Percentiles rank a stretch among this genome's conserved stretches.
These are phyloP conservation scores for Drymonia ruficornis DNA, from an alignment of 2,888 invertebrate species.

Conservation along the genomic window DNA sequence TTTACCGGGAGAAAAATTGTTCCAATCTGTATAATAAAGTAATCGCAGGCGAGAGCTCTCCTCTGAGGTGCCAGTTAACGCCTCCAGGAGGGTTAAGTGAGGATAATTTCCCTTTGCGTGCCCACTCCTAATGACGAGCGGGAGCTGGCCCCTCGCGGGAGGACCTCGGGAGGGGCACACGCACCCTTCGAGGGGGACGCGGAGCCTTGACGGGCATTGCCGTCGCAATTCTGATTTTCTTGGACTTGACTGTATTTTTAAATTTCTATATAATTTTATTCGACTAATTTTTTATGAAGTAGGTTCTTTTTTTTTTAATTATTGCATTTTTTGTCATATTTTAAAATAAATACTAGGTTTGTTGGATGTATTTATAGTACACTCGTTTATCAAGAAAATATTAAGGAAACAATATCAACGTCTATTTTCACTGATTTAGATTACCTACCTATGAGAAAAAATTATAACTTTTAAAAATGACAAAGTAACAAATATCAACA, in stretches of 20 bases:
- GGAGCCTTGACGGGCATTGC: conserved; percentile 30
- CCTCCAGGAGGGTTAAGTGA: conserved; percentile 83
- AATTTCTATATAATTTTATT: conserved; percentile 39
- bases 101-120: conserved; percentile 84
- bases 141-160: conserved; percentile 28
- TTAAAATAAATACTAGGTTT: too few relatives aligned
- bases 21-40: conserved; percentile 80
- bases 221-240: conserved; percentile 40
- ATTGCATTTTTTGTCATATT: too few relatives aligned
- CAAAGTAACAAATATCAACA: too few relatives aligned
- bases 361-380: too few relatives aligned
- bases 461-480: too few relatives aligned
- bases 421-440: too few relatives aligned
- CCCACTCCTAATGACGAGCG: conserved; percentile 76
- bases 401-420: too few relatives aligned
- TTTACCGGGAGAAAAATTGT: conserved; percentile 66
- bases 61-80: conserved; percentile 83
- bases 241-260: conserved; percentile 29
- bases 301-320: conserved; percentile 17
- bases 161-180: conserved; percentile 42
- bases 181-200: conserved; percentile 37
- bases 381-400: too few relatives aligned
- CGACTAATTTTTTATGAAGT: conserved; percentile 37
- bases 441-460: too few relatives aligned
- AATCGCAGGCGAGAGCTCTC: conserved; percentile 75